Percentiles rank a stretch among this genome's conserved stretches.
phyloP scores from a whole-genome alignment of 1,140 invertebrate species.

The Campoletis sonorensis region DNA sequence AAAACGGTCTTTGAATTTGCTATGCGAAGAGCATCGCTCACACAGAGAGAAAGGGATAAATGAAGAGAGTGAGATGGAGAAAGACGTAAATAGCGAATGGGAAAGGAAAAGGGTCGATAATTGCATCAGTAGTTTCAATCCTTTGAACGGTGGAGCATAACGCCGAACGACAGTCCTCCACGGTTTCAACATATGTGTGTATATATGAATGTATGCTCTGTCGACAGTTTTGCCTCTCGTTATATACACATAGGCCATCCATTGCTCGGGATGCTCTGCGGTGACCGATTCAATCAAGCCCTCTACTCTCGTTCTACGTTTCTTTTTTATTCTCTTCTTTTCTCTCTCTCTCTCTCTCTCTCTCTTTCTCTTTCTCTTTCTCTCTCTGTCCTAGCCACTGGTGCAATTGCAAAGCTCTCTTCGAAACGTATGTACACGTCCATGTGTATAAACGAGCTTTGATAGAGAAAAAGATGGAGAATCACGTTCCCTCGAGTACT shows the following conservation, averaged over 20 bases:
- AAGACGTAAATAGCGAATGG: background rate
- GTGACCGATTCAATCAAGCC: slow-evolving; percentile 67
- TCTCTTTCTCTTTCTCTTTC: background rate
- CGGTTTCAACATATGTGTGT: background rate
- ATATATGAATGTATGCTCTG: background rate
- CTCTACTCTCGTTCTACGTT: slow-evolving; percentile 48
- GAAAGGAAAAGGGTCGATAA: slow-evolving; percentile 34
- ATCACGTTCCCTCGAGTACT: background rate
- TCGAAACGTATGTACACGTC: slow-evolving; percentile 47
- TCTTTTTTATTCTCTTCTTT: background rate
- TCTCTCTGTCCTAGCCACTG: slow-evolving; percentile 54
- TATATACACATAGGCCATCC: background rate
- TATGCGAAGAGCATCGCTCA: no score
- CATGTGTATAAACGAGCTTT: slow-evolving; percentile 36
- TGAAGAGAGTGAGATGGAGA: background rate
- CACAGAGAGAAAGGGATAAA: no score
- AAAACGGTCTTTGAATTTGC: no score
- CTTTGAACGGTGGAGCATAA: slow-evolving; percentile 35
- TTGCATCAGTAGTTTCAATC: slow-evolving; percentile 44
- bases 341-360: slow-evolving; percentile 53
- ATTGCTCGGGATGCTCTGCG: slow-evolving; percentile 45
- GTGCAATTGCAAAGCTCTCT: slow-evolving; percentile 32
- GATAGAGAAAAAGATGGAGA: slow-evolving; percentile 19
- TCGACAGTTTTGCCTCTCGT: background rate
- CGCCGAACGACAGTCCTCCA: slow-evolving; percentile 27